A percentile compares a stretch with the other conserved stretches of the same genome.
Conservation (phyloP, 2,113 vertebrate genomes). For the Suncus etruscus region DNA sequence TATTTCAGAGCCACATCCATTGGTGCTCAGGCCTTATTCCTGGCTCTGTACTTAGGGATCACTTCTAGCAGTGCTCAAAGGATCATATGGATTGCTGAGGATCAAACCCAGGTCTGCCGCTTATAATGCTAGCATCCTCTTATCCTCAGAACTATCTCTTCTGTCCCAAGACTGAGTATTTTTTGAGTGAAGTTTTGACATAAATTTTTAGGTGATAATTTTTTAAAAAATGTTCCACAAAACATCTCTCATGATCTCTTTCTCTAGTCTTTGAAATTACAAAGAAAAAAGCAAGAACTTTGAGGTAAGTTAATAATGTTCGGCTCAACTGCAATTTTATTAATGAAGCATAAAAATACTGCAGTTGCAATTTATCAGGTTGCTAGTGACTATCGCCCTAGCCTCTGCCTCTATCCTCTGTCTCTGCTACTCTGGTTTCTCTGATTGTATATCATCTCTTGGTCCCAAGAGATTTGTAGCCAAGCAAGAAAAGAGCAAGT, state of each 20-base stretch:
- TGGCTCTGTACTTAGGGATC: too few relatives aligned
- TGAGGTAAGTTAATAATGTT: background rate
- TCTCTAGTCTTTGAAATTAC: background rate
- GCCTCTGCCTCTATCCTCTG: rapidly evolving
- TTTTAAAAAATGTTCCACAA: background rate
- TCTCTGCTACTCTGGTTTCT: background rate
- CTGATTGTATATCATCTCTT: background rate
- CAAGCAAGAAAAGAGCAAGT: background rate
- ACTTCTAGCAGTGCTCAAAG: too few relatives aligned
- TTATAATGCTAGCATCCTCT: too few relatives aligned
- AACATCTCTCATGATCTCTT: rapidly evolving
- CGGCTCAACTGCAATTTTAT: background rate
- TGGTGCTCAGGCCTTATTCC: too few relatives aligned
- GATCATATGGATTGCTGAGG: too few relatives aligned
- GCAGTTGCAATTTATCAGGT: too few relatives aligned
- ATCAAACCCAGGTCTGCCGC: too few relatives aligned
- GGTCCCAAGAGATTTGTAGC: background rate
- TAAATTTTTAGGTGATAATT: too few relatives aligned
- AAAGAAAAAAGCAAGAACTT: background rate
- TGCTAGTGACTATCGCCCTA: rapidly evolving
- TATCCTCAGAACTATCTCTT: too few relatives aligned
- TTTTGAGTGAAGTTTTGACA: too few relatives aligned
- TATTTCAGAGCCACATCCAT: too few relatives aligned
- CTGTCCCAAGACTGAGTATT: too few relatives aligned
- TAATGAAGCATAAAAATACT: background rate